Conservation (phyloP, 1,140 invertebrate species). For the Tetragonula clypearis region DNA sequence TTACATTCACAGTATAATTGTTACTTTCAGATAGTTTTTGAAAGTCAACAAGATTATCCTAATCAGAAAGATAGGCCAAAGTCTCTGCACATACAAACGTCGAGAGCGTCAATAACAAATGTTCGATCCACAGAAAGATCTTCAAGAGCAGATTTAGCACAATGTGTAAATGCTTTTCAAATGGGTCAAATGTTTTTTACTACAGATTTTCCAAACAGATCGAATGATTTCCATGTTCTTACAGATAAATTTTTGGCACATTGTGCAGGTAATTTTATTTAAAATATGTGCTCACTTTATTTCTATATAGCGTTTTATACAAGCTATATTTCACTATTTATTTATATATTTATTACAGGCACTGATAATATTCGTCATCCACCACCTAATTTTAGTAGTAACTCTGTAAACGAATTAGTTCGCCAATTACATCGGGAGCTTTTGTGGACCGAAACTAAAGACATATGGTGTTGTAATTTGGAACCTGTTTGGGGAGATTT, state of each 20-base stretch:
- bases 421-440: slow-evolving; percentile 84
- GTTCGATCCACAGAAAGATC: slow-evolving; percentile 86
- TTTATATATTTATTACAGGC: slow-evolving; percentile 75
- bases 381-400: slow-evolving; percentile 75
- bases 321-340: slow-evolving; percentile 59
- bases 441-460: slow-evolving; percentile 91
- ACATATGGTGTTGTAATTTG: slow-evolving; percentile 93
- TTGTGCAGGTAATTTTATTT: slow-evolving; percentile 83
- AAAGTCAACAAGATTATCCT: slow-evolving; percentile 86
- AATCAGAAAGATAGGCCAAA: slow-evolving; percentile 91
- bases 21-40: slow-evolving; percentile 86
- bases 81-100: slow-evolving; percentile 91
- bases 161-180: slow-evolving; percentile 88
- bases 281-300: not conserved
- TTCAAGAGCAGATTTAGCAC: slow-evolving; percentile 87
- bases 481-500: slow-evolving; percentile 98
- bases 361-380: slow-evolving; percentile 81
- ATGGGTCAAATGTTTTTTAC: slow-evolving; percentile 88
- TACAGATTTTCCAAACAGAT: slow-evolving; percentile 87
- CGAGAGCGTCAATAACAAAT: slow-evolving; percentile 90
- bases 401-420: slow-evolving; percentile 80
- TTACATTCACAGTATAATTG: not conserved
- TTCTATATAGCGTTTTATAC: slow-evolving; percentile 60
- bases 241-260: slow-evolving; percentile 90
- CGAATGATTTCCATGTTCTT: slow-evolving; percentile 86